Conservation (phyloP, 1,140 invertebrate species). For the Diorhabda elongata region DNA sequence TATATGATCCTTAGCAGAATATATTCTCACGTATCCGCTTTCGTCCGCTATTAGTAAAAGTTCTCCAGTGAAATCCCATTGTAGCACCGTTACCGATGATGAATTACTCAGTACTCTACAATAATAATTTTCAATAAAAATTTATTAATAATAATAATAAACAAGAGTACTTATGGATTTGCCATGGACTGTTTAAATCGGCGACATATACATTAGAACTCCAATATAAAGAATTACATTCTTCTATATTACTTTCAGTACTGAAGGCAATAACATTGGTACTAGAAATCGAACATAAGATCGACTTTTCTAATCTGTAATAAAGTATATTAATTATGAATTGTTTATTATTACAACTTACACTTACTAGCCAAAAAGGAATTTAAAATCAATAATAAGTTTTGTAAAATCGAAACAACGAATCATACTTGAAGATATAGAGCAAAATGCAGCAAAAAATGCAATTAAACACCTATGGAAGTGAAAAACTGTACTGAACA, state of each 20-base stretch:
- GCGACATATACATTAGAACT: conserved; percentile 80
- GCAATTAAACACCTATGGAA: too few relatives aligned
- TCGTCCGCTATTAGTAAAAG: conserved; percentile 72
- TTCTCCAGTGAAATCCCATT: conserved; percentile 81
- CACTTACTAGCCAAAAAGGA: too few relatives aligned
- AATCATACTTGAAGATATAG: too few relatives aligned
- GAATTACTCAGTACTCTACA: conserved; percentile 54
- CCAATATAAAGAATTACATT: conserved; percentile 62
- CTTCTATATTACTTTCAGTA: conserved; percentile 64
- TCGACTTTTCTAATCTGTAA: conserved; percentile 40
- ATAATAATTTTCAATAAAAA: conserved; percentile 20
- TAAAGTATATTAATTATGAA: background rate
- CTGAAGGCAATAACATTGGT: conserved; percentile 79
- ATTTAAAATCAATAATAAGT: too few relatives aligned
- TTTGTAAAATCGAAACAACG: too few relatives aligned
- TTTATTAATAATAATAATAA: conserved; percentile 4
- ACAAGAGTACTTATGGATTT: conserved; percentile 63
- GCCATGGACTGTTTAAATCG: conserved; percentile 83
- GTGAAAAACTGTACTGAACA: too few relatives aligned
- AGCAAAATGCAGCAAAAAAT: too few relatives aligned
- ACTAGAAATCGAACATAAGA: conserved; percentile 67
- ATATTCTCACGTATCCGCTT: conserved; percentile 72
- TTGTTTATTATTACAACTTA: too few relatives aligned
- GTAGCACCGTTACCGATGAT: conserved; percentile 67
- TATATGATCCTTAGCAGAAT: conserved; percentile 70